phyloP scores from a whole-genome alignment of 2,888 invertebrate species.

The Abrostola triplasia region DNA sequence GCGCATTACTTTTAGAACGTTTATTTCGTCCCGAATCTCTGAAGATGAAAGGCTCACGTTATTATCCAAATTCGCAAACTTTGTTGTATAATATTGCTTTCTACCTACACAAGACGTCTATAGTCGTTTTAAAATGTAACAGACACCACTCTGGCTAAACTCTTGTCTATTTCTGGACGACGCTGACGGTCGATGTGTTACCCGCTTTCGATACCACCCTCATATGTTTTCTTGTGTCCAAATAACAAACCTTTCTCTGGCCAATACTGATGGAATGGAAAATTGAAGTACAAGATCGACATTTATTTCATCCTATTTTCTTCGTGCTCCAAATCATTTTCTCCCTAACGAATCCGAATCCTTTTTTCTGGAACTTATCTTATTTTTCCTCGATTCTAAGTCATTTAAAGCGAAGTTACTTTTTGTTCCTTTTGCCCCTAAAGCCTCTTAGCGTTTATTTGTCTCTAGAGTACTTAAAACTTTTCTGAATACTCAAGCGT shows the following conservation, averaged over 20 bases:
- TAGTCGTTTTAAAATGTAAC: conserved; percentile 40
- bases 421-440: conserved; percentile 18
- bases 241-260: conserved; percentile 21
- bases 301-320: conserved; percentile 19
- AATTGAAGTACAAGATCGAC: conserved; percentile 13
- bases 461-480: conserved; percentile 40
- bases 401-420: conserved; percentile 14
- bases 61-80: conserved; percentile 14
- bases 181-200: conserved; percentile 40
- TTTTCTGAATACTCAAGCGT: conserved; percentile 47
- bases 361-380: background rate
- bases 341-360: conserved; percentile 2
- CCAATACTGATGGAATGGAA: background rate
- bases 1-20: conserved; percentile 5
- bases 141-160: conserved; percentile 48
- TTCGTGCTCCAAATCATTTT: conserved; percentile 10
- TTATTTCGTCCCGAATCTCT: background rate
- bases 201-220: conserved; percentile 15
- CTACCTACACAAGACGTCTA: conserved; percentile 13
- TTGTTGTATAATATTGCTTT: conserved; percentile 16
- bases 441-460: conserved; percentile 26
- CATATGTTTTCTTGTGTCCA: conserved; percentile 4
- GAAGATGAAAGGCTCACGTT: background rate
- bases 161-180: conserved; percentile 56
- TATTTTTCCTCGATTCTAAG: conserved; percentile 8